Conservation (phyloP, 2,113 vertebrate species). For the Pluvianellus socialis region DNA sequence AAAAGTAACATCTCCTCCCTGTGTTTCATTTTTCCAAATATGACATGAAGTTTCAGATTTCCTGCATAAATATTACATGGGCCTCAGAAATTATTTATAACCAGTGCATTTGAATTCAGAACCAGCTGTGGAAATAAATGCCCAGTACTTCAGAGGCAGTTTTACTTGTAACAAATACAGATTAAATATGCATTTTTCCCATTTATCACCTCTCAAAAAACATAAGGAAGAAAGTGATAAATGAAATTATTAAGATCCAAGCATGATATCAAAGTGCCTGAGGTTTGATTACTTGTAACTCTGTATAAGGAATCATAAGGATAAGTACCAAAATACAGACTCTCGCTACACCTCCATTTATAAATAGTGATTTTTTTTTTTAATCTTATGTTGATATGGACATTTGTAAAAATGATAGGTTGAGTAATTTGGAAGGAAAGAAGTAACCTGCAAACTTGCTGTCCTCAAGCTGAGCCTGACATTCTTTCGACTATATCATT, state of each 20-base stretch:
- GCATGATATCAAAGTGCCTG: not conserved
- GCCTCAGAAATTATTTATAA: constrained; percentile 49
- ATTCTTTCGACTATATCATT: not conserved
- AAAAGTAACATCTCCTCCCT: not conserved
- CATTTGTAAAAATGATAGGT: not conserved
- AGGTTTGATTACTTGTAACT: not conserved
- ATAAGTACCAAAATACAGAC: not conserved
- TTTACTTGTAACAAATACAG: constrained; percentile 19
- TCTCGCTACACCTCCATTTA: not conserved
- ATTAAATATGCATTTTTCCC: constrained; percentile 22
- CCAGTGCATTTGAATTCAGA: constrained; percentile 13
- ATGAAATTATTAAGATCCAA: not conserved
- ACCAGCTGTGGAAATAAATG: constrained; percentile 33
- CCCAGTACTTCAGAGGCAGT: not conserved
- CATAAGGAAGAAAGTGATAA: not conserved
- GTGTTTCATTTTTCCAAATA: not conserved
- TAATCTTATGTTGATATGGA: not conserved
- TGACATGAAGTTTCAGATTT: constrained; percentile 13
- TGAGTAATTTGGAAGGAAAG: not conserved
- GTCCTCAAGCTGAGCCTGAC: not conserved
- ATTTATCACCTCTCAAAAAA: not conserved
- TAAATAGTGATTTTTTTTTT: not conserved
- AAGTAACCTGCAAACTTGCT: not conserved
- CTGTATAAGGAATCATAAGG: not conserved
- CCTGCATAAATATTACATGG: constrained; percentile 40